These are phyloP conservation scores for Zosterops pallidus DNA, from an alignment of 2,113 vertebrate species.

Conservation along the genomic window DNA sequence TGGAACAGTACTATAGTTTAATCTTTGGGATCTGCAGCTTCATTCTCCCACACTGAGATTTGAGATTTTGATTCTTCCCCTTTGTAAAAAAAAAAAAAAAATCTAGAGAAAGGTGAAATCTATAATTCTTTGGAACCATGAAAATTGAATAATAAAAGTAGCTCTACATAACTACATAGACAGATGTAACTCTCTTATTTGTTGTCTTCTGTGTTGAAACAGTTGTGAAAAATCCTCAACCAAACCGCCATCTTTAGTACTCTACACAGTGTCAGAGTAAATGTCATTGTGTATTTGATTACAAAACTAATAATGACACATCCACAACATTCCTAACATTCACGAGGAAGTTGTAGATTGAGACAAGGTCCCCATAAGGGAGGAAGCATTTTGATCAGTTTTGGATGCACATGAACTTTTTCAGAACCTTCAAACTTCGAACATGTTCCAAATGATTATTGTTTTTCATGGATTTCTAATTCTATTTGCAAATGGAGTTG, in stretches of 20 bases:
- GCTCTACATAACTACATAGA: background rate
- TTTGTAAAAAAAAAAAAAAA: no score
- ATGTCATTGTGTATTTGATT: background rate
- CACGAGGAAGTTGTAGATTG: rapidly evolving
- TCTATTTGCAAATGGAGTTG: background rate
- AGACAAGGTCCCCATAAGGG: background rate
- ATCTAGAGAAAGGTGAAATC: background rate
- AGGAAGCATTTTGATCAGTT: background rate
- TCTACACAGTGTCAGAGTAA: background rate
- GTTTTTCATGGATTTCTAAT: background rate
- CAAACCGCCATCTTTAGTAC: background rate
- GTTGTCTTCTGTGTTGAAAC: background rate
- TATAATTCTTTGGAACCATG: background rate
- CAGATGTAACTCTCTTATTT: background rate
- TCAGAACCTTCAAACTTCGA: background rate
- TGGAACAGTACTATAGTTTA: background rate
- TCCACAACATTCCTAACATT: rapidly evolving
- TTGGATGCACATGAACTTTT: background rate
- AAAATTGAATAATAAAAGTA: background rate
- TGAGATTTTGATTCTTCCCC: background rate
- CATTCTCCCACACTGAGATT: background rate
- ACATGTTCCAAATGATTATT: background rate
- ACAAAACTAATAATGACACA: background rate
- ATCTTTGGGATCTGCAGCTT: background rate
- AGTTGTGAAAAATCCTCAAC: background rate